These are phyloP conservation scores for Drosophila serrata DNA, from an alignment of 1,140 invertebrate genomes.

Conservation along the genomic window DNA sequence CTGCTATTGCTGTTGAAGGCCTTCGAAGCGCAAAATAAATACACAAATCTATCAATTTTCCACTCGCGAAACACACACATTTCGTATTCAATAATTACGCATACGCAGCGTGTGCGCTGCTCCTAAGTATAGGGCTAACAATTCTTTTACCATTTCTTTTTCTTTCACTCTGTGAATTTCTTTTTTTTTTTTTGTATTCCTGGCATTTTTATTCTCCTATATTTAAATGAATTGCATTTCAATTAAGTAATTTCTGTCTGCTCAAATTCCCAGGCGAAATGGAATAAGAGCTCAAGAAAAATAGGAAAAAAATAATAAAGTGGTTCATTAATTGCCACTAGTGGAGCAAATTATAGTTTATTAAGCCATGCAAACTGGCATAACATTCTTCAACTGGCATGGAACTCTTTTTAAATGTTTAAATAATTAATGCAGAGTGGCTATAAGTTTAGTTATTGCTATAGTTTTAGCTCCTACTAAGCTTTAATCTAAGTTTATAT, in stretches of 20 bases:
- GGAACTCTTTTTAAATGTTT: conserved; percentile 7
- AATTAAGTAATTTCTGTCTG: conserved; percentile 80
- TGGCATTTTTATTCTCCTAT: conserved; percentile 16
- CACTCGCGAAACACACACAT: conserved; percentile 27
- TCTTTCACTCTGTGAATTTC: neutral
- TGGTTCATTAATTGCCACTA: conserved; percentile 56
- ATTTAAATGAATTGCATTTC: conserved; percentile 61
- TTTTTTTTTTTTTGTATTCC: conserved; percentile 10
- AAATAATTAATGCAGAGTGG: conserved; percentile 20
- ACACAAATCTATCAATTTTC: conserved; percentile 74
- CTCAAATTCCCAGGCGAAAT: conserved; percentile 70
- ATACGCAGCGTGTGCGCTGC: conserved; percentile 57
- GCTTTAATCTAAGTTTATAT: neutral
- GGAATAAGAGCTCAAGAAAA: conserved; percentile 1
- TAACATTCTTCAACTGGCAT: conserved; percentile 29
- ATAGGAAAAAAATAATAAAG: conserved; percentile 22
- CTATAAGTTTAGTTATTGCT: neutral
- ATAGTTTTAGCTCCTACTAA: neutral
- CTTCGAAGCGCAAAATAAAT: conserved; percentile 58
- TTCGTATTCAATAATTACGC: conserved; percentile 65
- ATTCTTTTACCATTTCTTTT: conserved; percentile 35
- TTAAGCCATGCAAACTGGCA: conserved; percentile 40
- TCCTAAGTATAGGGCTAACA: conserved; percentile 43
- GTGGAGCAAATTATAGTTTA: conserved; percentile 66
- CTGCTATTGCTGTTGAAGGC: conserved; percentile 1